Conservation (phyloP, 2,797 vertebrate genomes). For the Harpagifer antarcticus region DNA sequence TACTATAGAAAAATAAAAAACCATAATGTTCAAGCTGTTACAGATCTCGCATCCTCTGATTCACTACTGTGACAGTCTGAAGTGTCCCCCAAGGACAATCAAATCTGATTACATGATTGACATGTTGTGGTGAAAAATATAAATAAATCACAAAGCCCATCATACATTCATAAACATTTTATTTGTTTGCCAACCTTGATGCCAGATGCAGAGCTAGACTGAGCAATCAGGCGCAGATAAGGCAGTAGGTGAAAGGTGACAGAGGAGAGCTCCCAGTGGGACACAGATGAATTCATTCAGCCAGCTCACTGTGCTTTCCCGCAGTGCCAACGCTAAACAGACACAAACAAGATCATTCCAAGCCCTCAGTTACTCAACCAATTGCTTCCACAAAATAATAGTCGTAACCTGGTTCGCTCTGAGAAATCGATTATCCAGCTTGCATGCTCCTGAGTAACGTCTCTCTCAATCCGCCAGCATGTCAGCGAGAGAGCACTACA, state of each 20-base stretch:
- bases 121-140: slow-evolving; percentile 22
- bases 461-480: slow-evolving; percentile 37
- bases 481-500: slow-evolving; percentile 38
- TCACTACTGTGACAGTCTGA: slow-evolving; percentile 1
- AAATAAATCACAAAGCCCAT: slow-evolving; percentile 17
- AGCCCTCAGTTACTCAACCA: slow-evolving; percentile 52
- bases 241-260: slow-evolving; percentile 74
- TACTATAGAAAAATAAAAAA: slow-evolving; percentile 1
- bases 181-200: slow-evolving; percentile 18
- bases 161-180: slow-evolving; percentile 24
- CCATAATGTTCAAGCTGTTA: neutral
- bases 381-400: slow-evolving; percentile 43
- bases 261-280: slow-evolving; percentile 54
- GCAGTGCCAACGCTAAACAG: slow-evolving; percentile 30
- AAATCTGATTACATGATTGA: slow-evolving; percentile 7
- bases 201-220: slow-evolving; percentile 19
- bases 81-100: slow-evolving; percentile 16
- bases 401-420: slow-evolving; percentile 35
- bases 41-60: neutral
- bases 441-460: slow-evolving; percentile 32
- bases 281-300: slow-evolving; percentile 50
- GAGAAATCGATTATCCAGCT: slow-evolving; percentile 50
- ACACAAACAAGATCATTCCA: slow-evolving; percentile 40
- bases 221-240: slow-evolving; percentile 44
- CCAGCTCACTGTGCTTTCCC: slow-evolving; percentile 24